Base-by-base conservation (phyloP, 2,797 vertebrate genomes). In the Onychomys arenicola region DNA sequence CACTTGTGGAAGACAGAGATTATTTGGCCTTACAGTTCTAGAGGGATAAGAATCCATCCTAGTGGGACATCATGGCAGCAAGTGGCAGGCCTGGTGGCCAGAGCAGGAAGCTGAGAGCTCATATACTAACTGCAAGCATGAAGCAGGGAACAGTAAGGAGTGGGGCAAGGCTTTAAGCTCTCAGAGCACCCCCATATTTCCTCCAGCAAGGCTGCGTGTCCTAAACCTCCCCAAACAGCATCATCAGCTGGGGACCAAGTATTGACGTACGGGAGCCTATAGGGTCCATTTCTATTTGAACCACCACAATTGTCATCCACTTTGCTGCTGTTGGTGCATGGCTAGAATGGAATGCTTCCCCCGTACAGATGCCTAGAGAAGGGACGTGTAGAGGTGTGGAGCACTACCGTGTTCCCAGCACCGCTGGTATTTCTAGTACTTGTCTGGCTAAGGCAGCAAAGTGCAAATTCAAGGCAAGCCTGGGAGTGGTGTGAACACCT, bases 311-410 rank as follows among this genome's bases (percentile, higher is more conserved):
- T 23, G 32, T 61, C 61, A 46, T 52, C 43, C 11, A 52, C 29
- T 86, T 52, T 52, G 6, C 25, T 73, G 25, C 78, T 61, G n/a
- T 37, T 57, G 61, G 52, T 34, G 40, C 4, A 10, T 43, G 84
- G 65, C 5, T 5, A 25, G 77, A 86, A 83, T 25, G 84, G n/a
- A 88, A 17, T 16, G 23, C 61, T 87, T 75, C 63, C 69, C 27
- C 57, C 27, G 71, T 17, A 49, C 16, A 55, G 67, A 67, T 69
- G 75, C 37, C 80, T 21, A 91, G 89, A 92, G 95, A 73, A 75
- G 67, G 12, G 90, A 57, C 43, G 73, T 19, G 46, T n/a, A 57
- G 34, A 43, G 29, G 55, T 21, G 17, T 59, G 52, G 8, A 43
- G 8, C 23, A 25, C 57, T 13, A 8, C 32, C 2, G 1, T 1